These are phyloP conservation scores for Anarrhichthys ocellatus DNA, from an alignment of 2,113 vertebrate species.

Conservation along the genomic window DNA sequence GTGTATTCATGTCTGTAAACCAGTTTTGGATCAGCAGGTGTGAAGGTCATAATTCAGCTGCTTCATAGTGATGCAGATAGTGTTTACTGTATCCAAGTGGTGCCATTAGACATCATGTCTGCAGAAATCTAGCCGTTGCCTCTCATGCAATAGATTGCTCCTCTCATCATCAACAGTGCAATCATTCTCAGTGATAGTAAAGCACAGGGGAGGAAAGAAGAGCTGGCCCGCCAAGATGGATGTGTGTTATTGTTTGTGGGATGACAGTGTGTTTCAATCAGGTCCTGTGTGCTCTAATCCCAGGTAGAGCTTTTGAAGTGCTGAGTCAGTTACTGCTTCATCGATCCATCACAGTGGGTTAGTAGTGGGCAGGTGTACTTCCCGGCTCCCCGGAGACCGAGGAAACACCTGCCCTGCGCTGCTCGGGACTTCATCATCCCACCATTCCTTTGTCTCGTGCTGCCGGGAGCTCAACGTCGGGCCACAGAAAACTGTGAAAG, in stretches of 20 bases:
- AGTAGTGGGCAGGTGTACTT: constrained; percentile 86
- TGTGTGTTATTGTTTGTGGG: constrained; percentile 91
- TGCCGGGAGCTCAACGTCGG: constrained; percentile 77
- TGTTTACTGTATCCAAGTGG: constrained; percentile 72
- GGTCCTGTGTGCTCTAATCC: constrained; percentile 87
- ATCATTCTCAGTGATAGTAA: constrained; percentile 77
- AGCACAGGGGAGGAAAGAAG: constrained; percentile 65
- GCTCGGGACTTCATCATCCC: constrained; percentile 79
- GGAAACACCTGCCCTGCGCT: constrained; percentile 86
- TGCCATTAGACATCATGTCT: constrained; percentile 75
- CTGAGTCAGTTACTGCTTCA: constrained; percentile 89
- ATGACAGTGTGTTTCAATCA: constrained; percentile 92
- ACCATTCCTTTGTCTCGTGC: constrained; percentile 81
- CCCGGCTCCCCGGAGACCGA: constrained; percentile 80
- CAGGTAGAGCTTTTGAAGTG: constrained; percentile 83
- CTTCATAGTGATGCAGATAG: constrained; percentile 72
- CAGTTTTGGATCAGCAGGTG: constrained; percentile 53
- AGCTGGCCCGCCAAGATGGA: constrained; percentile 81
- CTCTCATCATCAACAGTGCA: constrained; percentile 75
- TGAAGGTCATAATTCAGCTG: constrained; percentile 69
- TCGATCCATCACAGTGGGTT: constrained; percentile 87
- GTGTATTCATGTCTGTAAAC: constrained; percentile 29
- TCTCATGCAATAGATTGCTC: constrained; percentile 62
- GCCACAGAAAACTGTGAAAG: constrained; percentile 83
- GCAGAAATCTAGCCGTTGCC: constrained; percentile 61